These are phyloP conservation scores for Papilio demoleus DNA, from an alignment of 2,888 invertebrate genomes.

Conservation along the genomic window DNA sequence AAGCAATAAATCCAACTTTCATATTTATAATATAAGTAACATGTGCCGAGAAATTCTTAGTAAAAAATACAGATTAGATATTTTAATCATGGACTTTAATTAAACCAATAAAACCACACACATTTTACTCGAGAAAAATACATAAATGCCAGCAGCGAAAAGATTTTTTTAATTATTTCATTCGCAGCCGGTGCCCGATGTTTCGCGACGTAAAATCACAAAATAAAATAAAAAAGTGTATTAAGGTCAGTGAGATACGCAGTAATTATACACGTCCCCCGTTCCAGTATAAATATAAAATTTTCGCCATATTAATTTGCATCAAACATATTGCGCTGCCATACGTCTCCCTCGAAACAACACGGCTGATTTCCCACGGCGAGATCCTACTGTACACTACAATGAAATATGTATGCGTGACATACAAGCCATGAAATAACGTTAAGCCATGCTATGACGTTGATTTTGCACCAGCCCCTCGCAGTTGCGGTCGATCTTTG, in stretches of 20 bases:
- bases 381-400: slow-evolving; percentile 66
- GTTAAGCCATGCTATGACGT: slow-evolving; percentile 58
- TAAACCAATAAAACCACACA: background rate
- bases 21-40: too few species aligned
- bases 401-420: slow-evolving; percentile 78
- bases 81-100: background rate
- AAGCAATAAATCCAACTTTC: too few species aligned
- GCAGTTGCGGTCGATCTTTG: slow-evolving; percentile 45
- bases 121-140: background rate
- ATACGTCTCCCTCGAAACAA: slow-evolving; percentile 43
- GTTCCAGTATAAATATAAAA: slow-evolving; percentile 29
- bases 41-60: too few species aligned
- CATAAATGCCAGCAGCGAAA: background rate
- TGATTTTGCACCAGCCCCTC: slow-evolving; percentile 54
- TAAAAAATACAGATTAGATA: background rate
- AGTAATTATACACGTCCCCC: slow-evolving; percentile 24
- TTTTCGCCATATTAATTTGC: slow-evolving; percentile 46
- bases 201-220: background rate
- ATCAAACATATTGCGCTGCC: slow-evolving; percentile 46
- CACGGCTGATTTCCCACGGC: slow-evolving; percentile 72
- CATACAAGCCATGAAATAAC: slow-evolving; percentile 70
- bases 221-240: slow-evolving; percentile 36
- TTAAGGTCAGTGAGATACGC: slow-evolving; percentile 30
- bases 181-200: background rate
- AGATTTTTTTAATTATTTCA: background rate